A percentile compares a stretch with the other conserved stretches of the same genome.
Conservation (phyloP, 2,113 vertebrate species). For the Collichthys lucidus region DNA sequence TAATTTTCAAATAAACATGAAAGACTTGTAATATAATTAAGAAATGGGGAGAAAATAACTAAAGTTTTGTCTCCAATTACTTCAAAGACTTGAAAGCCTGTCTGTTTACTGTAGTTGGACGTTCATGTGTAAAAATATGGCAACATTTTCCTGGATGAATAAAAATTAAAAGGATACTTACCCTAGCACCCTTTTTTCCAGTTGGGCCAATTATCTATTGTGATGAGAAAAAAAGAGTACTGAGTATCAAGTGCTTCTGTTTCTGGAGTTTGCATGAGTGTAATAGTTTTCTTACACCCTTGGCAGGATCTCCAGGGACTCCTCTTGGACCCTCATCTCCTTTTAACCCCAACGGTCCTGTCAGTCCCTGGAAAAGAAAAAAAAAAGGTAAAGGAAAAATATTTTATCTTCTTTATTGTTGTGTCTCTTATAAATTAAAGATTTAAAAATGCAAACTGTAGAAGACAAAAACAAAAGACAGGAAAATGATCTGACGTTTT, state of each 20-base stretch:
- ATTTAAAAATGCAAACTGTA: not conserved
- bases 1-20: too few relatives aligned
- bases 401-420: not conserved
- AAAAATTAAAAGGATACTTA: constrained; percentile 71
- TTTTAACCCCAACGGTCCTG: constrained; percentile 86
- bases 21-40: too few relatives aligned
- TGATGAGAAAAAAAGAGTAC: constrained; percentile 1
- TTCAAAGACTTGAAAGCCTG: too few relatives aligned
- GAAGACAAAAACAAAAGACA: constrained; percentile 25
- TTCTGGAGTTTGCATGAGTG: constrained; percentile 9
- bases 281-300: constrained; percentile 84
- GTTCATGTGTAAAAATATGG: too few relatives aligned
- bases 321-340: constrained; percentile 88
- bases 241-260: not conserved
- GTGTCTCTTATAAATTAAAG: not conserved
- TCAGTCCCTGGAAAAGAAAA: constrained; percentile 80
- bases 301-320: constrained; percentile 87
- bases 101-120: too few relatives aligned
- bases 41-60: too few relatives aligned
- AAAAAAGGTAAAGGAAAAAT: not conserved
- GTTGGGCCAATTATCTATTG: constrained; percentile 88
- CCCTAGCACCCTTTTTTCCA: constrained; percentile 89
- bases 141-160: not conserved
- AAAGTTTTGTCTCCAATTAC: too few relatives aligned
- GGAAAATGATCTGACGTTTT: not conserved